Conservation (phyloP, 1,140 invertebrate species). For the Drosophila kohkoa region DNA sequence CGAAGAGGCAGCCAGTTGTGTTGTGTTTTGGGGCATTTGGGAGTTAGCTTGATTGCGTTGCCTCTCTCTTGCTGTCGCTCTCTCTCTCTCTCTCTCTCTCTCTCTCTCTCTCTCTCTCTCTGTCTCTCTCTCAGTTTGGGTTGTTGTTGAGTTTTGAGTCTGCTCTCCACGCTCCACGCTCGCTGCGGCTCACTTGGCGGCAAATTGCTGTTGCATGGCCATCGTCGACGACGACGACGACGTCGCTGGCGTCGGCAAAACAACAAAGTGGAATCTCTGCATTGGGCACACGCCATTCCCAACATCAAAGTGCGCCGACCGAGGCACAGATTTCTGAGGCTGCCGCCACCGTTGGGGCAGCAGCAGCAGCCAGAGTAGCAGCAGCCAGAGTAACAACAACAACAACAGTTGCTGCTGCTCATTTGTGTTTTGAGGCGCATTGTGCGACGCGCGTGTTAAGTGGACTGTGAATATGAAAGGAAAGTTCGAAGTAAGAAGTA, state of each 20-base stretch:
- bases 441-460: slow-evolving; percentile 81
- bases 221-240: slow-evolving; percentile 40
- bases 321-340: slow-evolving; percentile 83
- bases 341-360: slow-evolving; percentile 80
- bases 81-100: slow-evolving; percentile 10
- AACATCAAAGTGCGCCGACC: slow-evolving; percentile 80
- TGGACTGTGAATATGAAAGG: slow-evolving; percentile 83
- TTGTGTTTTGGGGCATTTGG: slow-evolving; percentile 25
- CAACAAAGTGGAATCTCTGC: slow-evolving; percentile 84
- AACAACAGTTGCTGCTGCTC: slow-evolving; percentile 63
- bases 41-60: slow-evolving; percentile 21
- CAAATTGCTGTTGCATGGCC: slow-evolving; percentile 80
- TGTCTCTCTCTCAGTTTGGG: neutral
- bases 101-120: slow-evolving; percentile 3
- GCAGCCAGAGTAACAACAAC: slow-evolving; percentile 29
- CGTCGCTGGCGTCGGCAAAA: slow-evolving; percentile 70
- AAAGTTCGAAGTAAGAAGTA: slow-evolving; percentile 61
- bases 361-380: too few relatives aligned
- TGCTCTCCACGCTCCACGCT: slow-evolving; percentile 53
- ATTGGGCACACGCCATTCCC: slow-evolving; percentile 84
- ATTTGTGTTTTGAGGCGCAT: slow-evolving; percentile 82
- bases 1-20: too few relatives aligned
- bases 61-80: neutral
- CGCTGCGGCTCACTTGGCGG: slow-evolving; percentile 70
- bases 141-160: slow-evolving; percentile 36